Evolutionary conservation across 64 coral and sea anemone genomes (phyloP).

Genomic region (Pachyseris speciosa): DNA sequence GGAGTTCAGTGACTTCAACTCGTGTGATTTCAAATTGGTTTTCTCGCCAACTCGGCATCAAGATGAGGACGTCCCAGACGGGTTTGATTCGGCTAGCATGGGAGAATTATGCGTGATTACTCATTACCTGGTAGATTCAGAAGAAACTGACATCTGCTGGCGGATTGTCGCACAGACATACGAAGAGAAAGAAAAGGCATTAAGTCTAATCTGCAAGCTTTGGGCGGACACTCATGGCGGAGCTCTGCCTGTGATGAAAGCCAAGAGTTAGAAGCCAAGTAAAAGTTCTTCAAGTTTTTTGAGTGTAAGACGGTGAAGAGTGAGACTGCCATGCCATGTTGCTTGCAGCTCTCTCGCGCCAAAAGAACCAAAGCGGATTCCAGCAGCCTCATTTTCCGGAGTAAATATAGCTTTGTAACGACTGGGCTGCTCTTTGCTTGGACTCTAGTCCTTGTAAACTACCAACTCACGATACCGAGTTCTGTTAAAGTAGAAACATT

Average conservation of each 20-base stretch:
- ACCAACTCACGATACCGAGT: no score
- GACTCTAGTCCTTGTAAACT: no score
- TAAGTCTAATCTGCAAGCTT: conserved; percentile 87
- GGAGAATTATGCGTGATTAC: conserved; percentile 88
- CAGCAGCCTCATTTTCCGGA: no score
- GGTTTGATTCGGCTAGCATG: conserved; percentile 91
- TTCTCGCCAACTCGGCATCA: conserved; percentile 54
- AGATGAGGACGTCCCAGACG: conserved; percentile 37
- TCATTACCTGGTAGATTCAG: conserved; percentile 33
- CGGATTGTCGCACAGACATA: conserved; percentile 91
- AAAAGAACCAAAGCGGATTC: no score
- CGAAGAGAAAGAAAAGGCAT: conserved; percentile 96
- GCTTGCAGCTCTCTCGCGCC: no score
- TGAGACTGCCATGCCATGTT: no score
- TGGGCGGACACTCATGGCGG: conserved; percentile 90
- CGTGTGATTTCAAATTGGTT: conserved; percentile 92
- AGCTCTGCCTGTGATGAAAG: conserved; percentile 92
- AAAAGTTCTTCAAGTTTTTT: no score
- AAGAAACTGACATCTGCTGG: conserved; percentile 71
- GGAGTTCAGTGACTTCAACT: conserved; percentile 94
- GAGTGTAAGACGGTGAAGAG: no score
- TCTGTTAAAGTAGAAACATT: no score
- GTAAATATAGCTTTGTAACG: no score
- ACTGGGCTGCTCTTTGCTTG: no score
- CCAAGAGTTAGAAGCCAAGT: not conserved